Percentiles rank a stretch among this genome's conserved stretches.
phyloP scores from a whole-genome alignment of 2,888 invertebrate species.

The Drosophila barbarae region DNA sequence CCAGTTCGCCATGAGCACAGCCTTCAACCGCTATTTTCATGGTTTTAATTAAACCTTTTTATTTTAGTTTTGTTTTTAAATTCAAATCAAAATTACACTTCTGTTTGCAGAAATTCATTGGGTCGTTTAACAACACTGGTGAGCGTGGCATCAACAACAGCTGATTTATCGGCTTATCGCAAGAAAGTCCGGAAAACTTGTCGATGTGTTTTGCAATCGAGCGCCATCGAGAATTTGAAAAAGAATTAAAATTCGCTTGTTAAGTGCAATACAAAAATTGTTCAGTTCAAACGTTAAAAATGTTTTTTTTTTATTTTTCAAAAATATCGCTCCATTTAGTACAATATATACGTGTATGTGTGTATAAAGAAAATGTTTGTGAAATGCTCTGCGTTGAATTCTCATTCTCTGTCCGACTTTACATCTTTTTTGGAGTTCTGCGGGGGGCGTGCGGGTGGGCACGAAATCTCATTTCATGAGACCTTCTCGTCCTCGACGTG shows the following conservation, averaged over 20 bases:
- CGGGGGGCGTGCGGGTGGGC: conserved; percentile 23
- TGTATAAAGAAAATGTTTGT: conserved; percentile 50
- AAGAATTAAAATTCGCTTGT: neutral
- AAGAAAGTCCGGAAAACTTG: neutral
- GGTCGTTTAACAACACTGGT: neutral
- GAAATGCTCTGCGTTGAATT: conserved; percentile 65
- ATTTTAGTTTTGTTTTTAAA: neutral
- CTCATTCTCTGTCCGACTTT: conserved; percentile 51
- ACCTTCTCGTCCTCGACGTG: conserved; percentile 40
- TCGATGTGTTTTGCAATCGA: neutral
- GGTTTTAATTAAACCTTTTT: conserved; percentile 13
- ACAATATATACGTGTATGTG: conserved; percentile 52
- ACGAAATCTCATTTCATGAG: conserved; percentile 59
- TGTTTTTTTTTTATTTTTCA: conserved; percentile 63
- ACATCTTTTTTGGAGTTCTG: conserved; percentile 40
- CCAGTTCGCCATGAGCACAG: conserved; percentile 98
- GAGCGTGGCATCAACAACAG: neutral
- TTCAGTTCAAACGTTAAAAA: conserved; percentile 65
- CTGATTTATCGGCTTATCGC: neutral
- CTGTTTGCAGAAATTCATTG: neutral
- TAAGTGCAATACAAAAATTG: neutral
- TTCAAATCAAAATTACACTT: conserved; percentile 1
- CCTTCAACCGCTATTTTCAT: conserved; percentile 98
- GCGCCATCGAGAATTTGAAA: neutral
- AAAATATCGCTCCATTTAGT: conserved; percentile 68